Evolutionary conservation across 2,797 vertebrate species (phyloP).

Genomic region (Hipposideros larvatus): DNA sequence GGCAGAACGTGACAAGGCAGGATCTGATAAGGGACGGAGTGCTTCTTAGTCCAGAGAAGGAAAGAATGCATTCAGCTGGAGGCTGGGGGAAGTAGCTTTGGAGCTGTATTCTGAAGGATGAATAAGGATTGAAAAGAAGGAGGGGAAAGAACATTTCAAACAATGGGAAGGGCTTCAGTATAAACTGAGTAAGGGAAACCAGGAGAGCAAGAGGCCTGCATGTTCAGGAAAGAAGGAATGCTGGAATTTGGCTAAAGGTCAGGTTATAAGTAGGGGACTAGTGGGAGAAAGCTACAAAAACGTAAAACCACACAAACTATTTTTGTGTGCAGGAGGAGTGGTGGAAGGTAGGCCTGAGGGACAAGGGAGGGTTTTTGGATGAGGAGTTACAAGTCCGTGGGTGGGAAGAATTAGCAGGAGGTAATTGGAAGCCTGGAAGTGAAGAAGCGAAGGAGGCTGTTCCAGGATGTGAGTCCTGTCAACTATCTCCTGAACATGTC

Average conservation of each 20-base stretch:
- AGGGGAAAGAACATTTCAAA: not conserved
- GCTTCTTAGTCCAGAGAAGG: slow-evolving; percentile 1
- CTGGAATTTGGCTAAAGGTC: not conserved
- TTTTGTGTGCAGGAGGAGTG: not conserved
- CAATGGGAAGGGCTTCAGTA: not conserved
- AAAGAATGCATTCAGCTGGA: not conserved
- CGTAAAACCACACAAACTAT: no score
- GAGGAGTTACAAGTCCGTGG: not conserved
- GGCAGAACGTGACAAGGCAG: not conserved
- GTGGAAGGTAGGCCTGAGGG: not conserved
- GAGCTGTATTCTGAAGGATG: not conserved
- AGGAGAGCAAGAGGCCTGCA: no score
- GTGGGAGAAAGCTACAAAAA: not conserved
- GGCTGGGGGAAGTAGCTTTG: not conserved
- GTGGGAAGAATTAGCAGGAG: not conserved
- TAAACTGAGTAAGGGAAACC: not conserved
- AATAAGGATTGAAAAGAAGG: slow-evolving; percentile 32
- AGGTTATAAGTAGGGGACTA: not conserved
- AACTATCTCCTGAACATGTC: not conserved
- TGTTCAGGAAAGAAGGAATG: slow-evolving; percentile 6
- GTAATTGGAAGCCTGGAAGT: not conserved
- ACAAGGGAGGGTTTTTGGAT: not conserved
- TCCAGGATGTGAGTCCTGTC: not conserved
- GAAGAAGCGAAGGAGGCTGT: not conserved
- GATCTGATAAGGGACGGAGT: slow-evolving; percentile 10